Conservation (phyloP, 2,888 invertebrate genomes). For the Volucella zonaria region DNA sequence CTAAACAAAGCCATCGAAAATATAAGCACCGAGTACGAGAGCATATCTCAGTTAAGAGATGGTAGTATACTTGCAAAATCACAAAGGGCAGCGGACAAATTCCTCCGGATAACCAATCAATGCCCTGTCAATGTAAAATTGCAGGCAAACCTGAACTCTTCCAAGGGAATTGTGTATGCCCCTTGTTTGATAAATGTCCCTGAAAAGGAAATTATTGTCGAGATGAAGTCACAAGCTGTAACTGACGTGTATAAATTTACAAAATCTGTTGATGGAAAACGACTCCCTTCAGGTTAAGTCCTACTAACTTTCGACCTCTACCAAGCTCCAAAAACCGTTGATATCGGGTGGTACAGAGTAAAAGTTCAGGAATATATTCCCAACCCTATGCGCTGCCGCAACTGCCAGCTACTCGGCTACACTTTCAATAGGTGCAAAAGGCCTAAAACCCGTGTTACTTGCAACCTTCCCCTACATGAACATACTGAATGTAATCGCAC, state of each 20-base stretch:
- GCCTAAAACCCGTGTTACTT: neutral
- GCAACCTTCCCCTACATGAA: neutral
- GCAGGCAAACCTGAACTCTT: neutral
- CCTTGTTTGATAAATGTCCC: too few species aligned
- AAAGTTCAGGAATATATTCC: neutral
- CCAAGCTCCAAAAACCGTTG: slow-evolving; percentile 2
- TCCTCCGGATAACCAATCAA: slow-evolving; percentile 3
- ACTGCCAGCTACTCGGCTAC: slow-evolving; percentile 17
- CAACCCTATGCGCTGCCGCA: slow-evolving; percentile 21
- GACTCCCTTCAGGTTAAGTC: slow-evolving; percentile 1
- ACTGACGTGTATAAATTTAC: slow-evolving; percentile 24
- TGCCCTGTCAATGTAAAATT: neutral
- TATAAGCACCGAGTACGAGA: slow-evolving; percentile 10
- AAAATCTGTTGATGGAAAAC: neutral
- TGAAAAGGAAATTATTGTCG: too few species aligned
- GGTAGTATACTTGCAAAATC: slow-evolving; percentile 11
- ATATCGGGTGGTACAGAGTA: slow-evolving; percentile 24
- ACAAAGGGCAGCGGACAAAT: slow-evolving; percentile 5
- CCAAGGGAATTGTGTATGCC: neutral
- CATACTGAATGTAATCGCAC: neutral
- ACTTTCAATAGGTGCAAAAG: neutral
- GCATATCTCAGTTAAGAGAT: slow-evolving; percentile 13
- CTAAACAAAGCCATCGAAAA: neutral
- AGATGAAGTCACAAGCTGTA: neutral
- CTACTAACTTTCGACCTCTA: slow-evolving; percentile 12